Evolutionary conservation across 2,888 invertebrate genomes (phyloP).

Genomic region (Rhyacophila evoluta): DNA sequence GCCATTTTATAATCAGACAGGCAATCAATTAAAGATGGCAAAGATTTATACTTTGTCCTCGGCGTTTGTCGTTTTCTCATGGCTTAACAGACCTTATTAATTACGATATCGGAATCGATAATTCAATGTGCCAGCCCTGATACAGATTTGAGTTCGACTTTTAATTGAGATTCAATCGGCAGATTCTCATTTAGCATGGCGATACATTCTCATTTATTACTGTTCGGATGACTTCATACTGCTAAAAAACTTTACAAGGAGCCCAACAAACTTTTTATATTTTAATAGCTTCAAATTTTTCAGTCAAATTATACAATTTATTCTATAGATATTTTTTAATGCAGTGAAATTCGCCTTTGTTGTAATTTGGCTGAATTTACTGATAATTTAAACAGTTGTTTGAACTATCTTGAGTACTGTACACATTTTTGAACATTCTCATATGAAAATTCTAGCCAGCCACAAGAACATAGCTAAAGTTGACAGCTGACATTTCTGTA

Average conservation of each 20-base stretch:
- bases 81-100: background rate
- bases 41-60: background rate
- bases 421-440: too few species aligned
- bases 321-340: too few species aligned
- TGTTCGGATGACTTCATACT: background rate
- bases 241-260: background rate
- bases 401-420: too few species aligned
- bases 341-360: too few species aligned
- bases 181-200: background rate
- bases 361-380: too few species aligned
- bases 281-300: too few species aligned
- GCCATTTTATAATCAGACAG: background rate
- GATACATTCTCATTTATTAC: background rate
- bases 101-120: background rate
- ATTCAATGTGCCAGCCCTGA: conserved; percentile 6
- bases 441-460: too few species aligned
- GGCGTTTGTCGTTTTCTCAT: background rate
- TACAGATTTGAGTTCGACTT: background rate
- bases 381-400: too few species aligned
- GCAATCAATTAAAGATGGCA: conserved; percentile 5
- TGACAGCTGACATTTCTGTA: too few species aligned
- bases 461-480: too few species aligned
- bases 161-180: background rate
- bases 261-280: too few species aligned
- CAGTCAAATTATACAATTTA: too few species aligned